Evolutionary conservation across 2,888 invertebrate species (phyloP).

Genomic region (Tetragonisca angustula): DNA sequence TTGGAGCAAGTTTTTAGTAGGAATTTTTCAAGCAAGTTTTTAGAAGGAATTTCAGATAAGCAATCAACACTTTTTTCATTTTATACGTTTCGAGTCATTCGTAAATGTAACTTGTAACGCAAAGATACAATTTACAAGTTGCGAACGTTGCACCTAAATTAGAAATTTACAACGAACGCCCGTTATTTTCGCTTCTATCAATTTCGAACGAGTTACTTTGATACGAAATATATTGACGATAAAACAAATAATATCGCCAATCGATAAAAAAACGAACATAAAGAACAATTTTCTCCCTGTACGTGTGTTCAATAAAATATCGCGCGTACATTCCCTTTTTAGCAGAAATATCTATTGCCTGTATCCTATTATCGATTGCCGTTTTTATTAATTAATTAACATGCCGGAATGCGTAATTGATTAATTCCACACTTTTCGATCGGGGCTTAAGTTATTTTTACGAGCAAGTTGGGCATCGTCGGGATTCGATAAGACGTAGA

Average conservation of each 20-base stretch:
- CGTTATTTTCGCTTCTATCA: background rate
- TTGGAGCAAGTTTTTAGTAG: too few relatives aligned
- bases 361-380: background rate
- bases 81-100: too few relatives aligned
- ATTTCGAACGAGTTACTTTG: background rate
- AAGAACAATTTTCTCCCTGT: background rate
- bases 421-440: background rate
- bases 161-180: background rate
- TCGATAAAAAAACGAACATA: background rate
- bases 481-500: conserved; percentile 46
- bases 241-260: background rate
- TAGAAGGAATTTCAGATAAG: too few relatives aligned
- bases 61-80: too few relatives aligned
- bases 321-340: too few relatives aligned
- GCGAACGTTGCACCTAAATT: background rate
- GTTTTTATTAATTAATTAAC: background rate
- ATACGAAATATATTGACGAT: background rate
- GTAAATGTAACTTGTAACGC: background rate
- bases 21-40: too few relatives aligned
- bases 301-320: background rate
- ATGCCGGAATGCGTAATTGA: background rate
- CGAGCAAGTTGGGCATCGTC: conserved; percentile 3
- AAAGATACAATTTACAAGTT: background rate
- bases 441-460: conserved; percentile 31
- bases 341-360: background rate